A percentile compares a stretch with the other conserved stretches of the same genome.
Evolutionary conservation across 2,113 vertebrate species (phyloP).

Genomic region (Myrmecobius fasciatus): DNA sequence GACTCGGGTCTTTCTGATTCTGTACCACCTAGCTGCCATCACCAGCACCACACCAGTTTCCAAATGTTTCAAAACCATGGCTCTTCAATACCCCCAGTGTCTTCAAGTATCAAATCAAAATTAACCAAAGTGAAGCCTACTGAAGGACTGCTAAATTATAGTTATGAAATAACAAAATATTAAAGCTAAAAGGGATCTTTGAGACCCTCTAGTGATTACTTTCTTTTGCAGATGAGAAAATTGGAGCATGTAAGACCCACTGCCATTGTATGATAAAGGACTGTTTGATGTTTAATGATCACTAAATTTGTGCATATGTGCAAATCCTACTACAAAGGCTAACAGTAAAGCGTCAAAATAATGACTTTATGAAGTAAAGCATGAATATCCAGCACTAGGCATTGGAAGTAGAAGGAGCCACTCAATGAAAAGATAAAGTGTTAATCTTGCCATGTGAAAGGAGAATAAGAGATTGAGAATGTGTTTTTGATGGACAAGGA

Average conservation of each 20-base stretch:
- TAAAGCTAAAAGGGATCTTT: neutral
- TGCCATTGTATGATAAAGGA: neutral
- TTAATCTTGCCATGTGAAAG: neutral
- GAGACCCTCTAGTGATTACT: neutral
- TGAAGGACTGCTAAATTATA: neutral
- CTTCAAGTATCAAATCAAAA: neutral
- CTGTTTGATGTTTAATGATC: neutral
- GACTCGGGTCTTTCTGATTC: neutral
- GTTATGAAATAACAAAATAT: neutral
- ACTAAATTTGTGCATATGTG: neutral
- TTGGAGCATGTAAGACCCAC: rapidly evolving
- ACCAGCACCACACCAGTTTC: neutral
- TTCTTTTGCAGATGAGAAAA: neutral
- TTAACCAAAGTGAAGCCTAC: neutral
- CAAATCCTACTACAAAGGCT: neutral
- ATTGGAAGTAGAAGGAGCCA: neutral
- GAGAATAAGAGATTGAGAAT: neutral
- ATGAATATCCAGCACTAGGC: neutral
- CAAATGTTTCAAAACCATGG: neutral
- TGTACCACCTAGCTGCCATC: too few relatives aligned
- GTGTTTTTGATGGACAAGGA: neutral
- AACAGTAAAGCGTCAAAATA: neutral
- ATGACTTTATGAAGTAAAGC: neutral
- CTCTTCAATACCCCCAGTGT: neutral
- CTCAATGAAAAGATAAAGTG: neutral